Evolutionary conservation across 2,888 invertebrate species (phyloP).

Genomic region (Conchocele bisecta): DNA sequence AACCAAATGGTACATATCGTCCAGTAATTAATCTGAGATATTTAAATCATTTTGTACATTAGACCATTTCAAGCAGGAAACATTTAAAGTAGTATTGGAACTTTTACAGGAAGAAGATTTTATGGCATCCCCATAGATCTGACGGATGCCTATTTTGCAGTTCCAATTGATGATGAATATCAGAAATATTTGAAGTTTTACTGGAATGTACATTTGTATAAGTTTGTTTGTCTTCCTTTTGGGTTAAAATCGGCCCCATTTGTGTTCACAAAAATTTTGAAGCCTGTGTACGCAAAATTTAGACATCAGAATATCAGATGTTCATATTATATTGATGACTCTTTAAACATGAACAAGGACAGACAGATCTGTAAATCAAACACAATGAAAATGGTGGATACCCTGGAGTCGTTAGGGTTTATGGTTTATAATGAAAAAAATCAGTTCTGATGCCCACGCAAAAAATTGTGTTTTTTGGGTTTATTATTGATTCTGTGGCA

Average conservation of each 20-base stretch:
- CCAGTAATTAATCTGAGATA: constrained; percentile 26
- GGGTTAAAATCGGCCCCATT: constrained; percentile 35
- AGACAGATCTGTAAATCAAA: constrained; percentile 21
- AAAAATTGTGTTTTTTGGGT: constrained; percentile 33
- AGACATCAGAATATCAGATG: constrained; percentile 32
- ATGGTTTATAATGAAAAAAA: constrained; percentile 35
- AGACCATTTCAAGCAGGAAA: constrained; percentile 35
- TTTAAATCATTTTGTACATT: constrained; percentile 26
- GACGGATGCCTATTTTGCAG: neutral
- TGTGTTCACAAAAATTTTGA: constrained; percentile 52
- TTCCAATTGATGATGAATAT: constrained; percentile 14
- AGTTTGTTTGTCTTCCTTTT: constrained; percentile 33
- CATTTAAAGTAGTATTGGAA: neutral
- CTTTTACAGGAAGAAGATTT: constrained; percentile 29
- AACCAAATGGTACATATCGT: constrained; percentile 23
- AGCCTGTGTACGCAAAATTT: constrained; percentile 27
- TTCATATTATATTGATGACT: constrained; percentile 47
- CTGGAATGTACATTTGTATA: constrained; percentile 19
- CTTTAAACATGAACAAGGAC: no score
- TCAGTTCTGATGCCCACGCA: constrained; percentile 32
- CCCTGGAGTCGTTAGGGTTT: constrained; percentile 32
- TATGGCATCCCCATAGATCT: constrained; percentile 30
- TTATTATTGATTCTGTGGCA: constrained; percentile 33
- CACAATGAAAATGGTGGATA: constrained; percentile 11
- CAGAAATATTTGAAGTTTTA: constrained; percentile 20